Evolutionary conservation across 2,113 vertebrate species (phyloP).

Genomic region (Nothocercus nigrocapillus): DNA sequence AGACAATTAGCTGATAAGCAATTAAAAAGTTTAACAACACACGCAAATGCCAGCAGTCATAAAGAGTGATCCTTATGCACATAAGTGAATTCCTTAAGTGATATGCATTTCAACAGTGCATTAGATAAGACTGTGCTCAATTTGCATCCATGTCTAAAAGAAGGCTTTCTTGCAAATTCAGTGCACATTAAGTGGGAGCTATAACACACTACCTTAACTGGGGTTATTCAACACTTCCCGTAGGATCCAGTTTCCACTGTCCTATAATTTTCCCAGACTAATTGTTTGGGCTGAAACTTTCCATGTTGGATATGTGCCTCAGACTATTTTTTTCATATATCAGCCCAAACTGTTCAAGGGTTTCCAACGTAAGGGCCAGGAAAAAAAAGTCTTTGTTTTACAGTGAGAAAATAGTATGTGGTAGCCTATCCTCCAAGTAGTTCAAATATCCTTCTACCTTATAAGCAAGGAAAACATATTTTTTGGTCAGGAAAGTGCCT

Average conservation of each 20-base stretch:
- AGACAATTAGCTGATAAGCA: slow-evolving; percentile 23
- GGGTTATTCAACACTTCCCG: background rate
- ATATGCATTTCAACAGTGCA: background rate
- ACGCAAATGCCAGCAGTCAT: background rate
- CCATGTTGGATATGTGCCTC: background rate
- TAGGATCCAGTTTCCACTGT: background rate
- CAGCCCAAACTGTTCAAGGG: background rate
- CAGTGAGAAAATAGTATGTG: background rate
- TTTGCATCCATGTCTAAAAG: background rate
- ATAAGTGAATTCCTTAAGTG: slow-evolving; percentile 23
- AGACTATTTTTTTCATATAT: background rate
- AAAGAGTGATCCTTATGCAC: background rate
- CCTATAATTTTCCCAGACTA: background rate
- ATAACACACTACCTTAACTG: background rate
- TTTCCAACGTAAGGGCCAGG: slow-evolving; percentile 13
- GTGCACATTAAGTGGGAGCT: background rate
- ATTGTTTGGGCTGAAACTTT: slow-evolving; percentile 24
- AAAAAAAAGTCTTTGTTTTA: background rate
- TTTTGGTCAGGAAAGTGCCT: background rate
- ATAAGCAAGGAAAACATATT: background rate
- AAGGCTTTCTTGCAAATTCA: background rate
- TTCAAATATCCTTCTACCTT: background rate
- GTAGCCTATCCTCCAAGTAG: background rate
- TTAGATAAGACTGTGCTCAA: background rate
- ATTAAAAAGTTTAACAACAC: slow-evolving; percentile 37